A percentile compares a stretch with the other conserved stretches of the same genome.
phyloP scores from a whole-genome alignment of 2,888 invertebrate species.

The Mimumesa dahlbomi region DNA sequence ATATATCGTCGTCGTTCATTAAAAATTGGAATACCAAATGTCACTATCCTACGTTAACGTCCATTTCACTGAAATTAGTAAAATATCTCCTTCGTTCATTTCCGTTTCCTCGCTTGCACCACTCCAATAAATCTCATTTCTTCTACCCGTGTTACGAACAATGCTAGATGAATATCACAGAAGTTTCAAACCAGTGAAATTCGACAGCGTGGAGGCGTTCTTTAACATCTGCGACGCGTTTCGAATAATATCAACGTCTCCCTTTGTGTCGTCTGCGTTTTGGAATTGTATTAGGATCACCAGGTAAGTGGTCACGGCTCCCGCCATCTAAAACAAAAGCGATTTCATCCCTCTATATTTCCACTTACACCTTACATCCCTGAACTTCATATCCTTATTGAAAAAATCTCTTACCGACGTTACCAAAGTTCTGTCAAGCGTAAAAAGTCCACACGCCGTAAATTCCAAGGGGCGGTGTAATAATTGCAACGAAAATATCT shows the following conservation, averaged over 20 bases:
- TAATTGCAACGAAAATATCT: slow-evolving; percentile 83
- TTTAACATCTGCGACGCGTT: slow-evolving; percentile 71
- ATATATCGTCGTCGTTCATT: slow-evolving; percentile 64
- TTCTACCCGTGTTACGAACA: no score
- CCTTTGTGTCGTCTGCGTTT: slow-evolving; percentile 81
- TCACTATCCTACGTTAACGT: slow-evolving; percentile 63
- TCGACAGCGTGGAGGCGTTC: slow-evolving; percentile 64
- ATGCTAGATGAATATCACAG: no score
- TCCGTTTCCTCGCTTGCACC: slow-evolving; percentile 8
- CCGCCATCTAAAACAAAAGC: slow-evolving; percentile 80
- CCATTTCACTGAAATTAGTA: no score
- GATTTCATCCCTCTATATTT: no score
- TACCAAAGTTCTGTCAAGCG: slow-evolving; percentile 82
- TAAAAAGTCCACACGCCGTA: slow-evolving; percentile 83
- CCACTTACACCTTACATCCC: no score
- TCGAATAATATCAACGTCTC: slow-evolving; percentile 64
- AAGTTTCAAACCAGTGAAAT: slow-evolving; percentile 46
- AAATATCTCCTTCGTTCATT: slow-evolving; percentile 10
- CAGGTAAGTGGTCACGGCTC: slow-evolving; percentile 83
- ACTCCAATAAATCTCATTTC: no score
- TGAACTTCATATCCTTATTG: no score
- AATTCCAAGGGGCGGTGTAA: slow-evolving; percentile 83
- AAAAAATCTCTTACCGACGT: slow-evolving; percentile 82
- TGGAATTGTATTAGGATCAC: slow-evolving; percentile 84
- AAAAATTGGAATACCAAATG: slow-evolving; percentile 68